A percentile compares a stretch with the other conserved stretches of the same genome.
Conservation (phyloP, 2,888 invertebrate genomes). For the Orchesella flavescens region DNA sequence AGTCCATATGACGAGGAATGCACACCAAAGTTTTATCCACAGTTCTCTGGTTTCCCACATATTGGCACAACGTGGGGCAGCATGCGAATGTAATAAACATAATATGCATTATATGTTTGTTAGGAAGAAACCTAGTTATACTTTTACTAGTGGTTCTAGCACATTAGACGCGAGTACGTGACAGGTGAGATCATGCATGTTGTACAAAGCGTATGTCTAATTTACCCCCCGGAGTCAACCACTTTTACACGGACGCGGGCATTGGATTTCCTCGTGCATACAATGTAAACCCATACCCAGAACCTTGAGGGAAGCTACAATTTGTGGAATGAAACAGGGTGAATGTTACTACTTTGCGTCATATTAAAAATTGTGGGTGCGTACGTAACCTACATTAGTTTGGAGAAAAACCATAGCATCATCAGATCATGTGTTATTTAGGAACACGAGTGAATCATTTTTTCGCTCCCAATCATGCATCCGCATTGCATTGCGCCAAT, state of each 20-base stretch:
- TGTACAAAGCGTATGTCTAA: conserved; percentile 32
- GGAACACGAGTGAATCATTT: conserved; percentile 4
- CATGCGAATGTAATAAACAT: neutral
- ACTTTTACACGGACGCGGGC: neutral
- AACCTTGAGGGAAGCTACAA: conserved; percentile 11
- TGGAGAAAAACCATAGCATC: neutral
- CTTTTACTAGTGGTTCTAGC: too few relatives aligned
- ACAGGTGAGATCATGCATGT: conserved; percentile 26
- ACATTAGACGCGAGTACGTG: neutral
- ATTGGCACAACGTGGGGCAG: neutral
- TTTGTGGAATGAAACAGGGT: conserved; percentile 35
- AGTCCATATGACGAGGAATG: conserved; percentile 3
- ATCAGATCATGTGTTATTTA: conserved; percentile 25
- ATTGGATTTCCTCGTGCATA: too few relatives aligned
- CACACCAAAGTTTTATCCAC: neutral
- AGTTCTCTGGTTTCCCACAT: neutral
- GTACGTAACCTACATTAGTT: too few relatives aligned
- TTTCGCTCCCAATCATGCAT: neutral
- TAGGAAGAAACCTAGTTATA: neutral
- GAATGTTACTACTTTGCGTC: neutral
- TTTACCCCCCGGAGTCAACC: conserved; percentile 45
- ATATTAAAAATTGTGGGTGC: neutral
- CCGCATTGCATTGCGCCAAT: neutral
- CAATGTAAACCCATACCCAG: too few relatives aligned
- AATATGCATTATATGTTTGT: neutral